A percentile compares a stretch with the other conserved stretches of the same genome.
Conservation (phyloP, 2,113 vertebrate species). For the Polypterus bichir region DNA sequence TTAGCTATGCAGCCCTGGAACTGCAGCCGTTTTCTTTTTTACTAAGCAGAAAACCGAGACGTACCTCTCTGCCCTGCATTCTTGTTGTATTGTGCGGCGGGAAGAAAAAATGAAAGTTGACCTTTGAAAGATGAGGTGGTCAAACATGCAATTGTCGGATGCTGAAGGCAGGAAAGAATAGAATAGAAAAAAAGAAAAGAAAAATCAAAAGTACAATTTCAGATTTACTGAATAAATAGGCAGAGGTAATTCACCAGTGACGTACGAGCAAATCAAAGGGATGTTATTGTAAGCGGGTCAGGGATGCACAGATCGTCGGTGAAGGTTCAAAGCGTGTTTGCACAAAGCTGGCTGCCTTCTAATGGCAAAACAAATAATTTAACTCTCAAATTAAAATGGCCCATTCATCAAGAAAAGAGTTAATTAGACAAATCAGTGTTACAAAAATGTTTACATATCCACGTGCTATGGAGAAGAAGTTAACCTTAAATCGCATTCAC, state of each 20-base stretch:
- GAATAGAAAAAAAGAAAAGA: neutral
- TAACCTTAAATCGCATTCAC: too few relatives aligned
- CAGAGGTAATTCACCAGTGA: neutral
- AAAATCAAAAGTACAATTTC: neutral
- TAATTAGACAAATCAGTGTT: too few relatives aligned
- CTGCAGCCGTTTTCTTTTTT: constrained; percentile 22
- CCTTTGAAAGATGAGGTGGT: neutral
- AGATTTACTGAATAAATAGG: neutral
- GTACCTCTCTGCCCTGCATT: neutral
- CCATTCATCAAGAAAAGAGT: too few relatives aligned
- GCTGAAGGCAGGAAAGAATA: neutral
- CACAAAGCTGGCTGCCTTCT: too few relatives aligned
- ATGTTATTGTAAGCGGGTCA: too few relatives aligned
- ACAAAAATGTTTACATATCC: too few relatives aligned
- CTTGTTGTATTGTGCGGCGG: neutral
- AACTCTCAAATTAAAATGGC: too few relatives aligned
- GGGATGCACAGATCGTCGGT: too few relatives aligned
- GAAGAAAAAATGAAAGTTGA: neutral
- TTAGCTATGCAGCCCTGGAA: constrained; percentile 19
- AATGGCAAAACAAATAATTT: too few relatives aligned
- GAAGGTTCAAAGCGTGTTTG: too few relatives aligned
- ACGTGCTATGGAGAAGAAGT: too few relatives aligned
- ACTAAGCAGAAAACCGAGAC: constrained; percentile 13
- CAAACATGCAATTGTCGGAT: neutral
- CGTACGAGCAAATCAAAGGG: neutral